A percentile compares a stretch with the other conserved stretches of the same genome.
These are phyloP conservation scores for Montipora cactus DNA, from an alignment of 64 coral and sea anemone species.

Conservation along the genomic window DNA sequence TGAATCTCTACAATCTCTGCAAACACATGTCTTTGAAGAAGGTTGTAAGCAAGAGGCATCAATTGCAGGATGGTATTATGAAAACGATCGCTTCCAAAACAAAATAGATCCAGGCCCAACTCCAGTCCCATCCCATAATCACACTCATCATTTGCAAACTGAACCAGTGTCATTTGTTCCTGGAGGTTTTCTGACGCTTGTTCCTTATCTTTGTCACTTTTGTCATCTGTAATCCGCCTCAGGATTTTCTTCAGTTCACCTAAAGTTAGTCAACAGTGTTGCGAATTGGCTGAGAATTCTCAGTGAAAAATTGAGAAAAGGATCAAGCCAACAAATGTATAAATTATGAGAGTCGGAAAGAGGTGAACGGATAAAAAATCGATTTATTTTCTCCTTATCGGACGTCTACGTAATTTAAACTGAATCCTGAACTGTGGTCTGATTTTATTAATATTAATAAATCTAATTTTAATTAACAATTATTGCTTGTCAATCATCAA, in stretches of 20 bases:
- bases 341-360: no score
- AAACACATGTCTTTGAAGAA: conserved; percentile 78
- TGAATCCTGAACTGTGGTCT: no score
- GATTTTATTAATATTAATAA: no score
- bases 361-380: no score
- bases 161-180: conserved; percentile 91
- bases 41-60: conserved; percentile 81
- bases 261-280: neutral
- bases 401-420: no score
- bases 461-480: no score
- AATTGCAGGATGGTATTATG: conserved; percentile 78
- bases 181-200: conserved; percentile 91
- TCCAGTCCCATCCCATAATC: conserved; percentile 99
- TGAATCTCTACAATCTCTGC: conserved; percentile 82
- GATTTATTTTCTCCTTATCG: no score
- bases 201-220: conserved; percentile 75
- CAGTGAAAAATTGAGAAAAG: no score
- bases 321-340: neutral
- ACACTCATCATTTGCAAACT: conserved; percentile 99
- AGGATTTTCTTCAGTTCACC: conserved; percentile 93
- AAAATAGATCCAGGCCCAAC: conserved; percentile 92
- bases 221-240: conserved; percentile 73
- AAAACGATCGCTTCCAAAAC: conserved; percentile 91
- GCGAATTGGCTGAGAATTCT: neutral
- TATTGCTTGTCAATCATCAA: no score